Conservation (phyloP, 2,113 vertebrate genomes). For the Pogona vitticeps region DNA sequence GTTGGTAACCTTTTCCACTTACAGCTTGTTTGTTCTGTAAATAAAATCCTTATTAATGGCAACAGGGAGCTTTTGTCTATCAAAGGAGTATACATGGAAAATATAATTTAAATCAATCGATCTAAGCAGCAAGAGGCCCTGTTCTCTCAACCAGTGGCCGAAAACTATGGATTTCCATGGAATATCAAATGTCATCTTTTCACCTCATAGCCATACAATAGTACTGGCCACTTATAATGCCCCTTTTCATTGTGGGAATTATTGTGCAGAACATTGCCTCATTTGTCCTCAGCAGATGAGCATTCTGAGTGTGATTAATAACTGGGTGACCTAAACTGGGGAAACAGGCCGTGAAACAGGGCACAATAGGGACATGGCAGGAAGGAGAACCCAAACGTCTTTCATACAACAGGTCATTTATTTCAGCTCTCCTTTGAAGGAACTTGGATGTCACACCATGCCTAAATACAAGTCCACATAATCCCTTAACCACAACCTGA, state of each 20-base stretch:
- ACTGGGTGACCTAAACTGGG: background rate
- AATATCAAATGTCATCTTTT: background rate
- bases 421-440: background rate
- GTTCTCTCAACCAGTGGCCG: background rate
- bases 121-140: background rate
- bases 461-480: background rate
- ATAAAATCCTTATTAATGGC: constrained; percentile 13
- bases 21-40: background rate
- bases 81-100: background rate
- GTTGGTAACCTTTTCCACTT: background rate
- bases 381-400: background rate
- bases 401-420: background rate
- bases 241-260: background rate
- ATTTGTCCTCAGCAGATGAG: background rate
- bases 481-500: background rate
- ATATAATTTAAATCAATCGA: background rate
- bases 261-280: background rate
- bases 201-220: background rate
- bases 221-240: background rate
- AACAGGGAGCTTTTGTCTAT: background rate
- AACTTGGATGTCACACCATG: background rate
- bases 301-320: background rate
- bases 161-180: background rate
- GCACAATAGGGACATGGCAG: background rate
- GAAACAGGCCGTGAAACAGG: background rate